Conservation (phyloP, 2,113 vertebrate genomes). For the Sorex araneus region DNA sequence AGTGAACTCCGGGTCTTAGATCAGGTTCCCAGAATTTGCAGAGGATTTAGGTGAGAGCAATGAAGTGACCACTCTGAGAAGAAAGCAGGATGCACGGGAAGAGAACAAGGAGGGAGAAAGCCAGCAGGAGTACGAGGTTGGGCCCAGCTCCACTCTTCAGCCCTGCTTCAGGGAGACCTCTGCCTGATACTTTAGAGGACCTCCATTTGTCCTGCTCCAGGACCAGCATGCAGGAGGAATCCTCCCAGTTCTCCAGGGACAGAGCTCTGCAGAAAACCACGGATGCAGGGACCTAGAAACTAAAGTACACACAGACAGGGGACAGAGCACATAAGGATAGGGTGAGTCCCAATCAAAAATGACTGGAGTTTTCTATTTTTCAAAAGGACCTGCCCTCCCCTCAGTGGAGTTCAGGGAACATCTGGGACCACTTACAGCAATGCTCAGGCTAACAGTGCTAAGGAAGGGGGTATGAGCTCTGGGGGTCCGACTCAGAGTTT, state of each 20-base stretch:
- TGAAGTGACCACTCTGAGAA: background rate
- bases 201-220: background rate
- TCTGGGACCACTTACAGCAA: too few relatives aligned
- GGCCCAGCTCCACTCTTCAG: background rate
- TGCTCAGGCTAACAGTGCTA: too few relatives aligned
- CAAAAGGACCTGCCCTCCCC: too few relatives aligned
- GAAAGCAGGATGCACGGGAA: too few relatives aligned
- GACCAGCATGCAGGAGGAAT: background rate
- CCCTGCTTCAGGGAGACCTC: too few relatives aligned
- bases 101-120: background rate
- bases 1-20: background rate
- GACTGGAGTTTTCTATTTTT: too few relatives aligned
- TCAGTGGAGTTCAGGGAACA: too few relatives aligned
- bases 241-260: too few relatives aligned
- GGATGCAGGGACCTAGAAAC: background rate
- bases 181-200: rapidly evolving
- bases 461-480: too few relatives aligned
- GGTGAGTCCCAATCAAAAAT: background rate
- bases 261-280: background rate
- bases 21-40: background rate
- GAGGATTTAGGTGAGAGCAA: background rate
- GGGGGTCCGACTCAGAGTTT: too few relatives aligned
- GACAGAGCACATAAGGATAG: too few relatives aligned
- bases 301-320: background rate
- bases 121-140: background rate